Conservation (phyloP, 2,113 vertebrate genomes). For the Plotosus lineatus region DNA sequence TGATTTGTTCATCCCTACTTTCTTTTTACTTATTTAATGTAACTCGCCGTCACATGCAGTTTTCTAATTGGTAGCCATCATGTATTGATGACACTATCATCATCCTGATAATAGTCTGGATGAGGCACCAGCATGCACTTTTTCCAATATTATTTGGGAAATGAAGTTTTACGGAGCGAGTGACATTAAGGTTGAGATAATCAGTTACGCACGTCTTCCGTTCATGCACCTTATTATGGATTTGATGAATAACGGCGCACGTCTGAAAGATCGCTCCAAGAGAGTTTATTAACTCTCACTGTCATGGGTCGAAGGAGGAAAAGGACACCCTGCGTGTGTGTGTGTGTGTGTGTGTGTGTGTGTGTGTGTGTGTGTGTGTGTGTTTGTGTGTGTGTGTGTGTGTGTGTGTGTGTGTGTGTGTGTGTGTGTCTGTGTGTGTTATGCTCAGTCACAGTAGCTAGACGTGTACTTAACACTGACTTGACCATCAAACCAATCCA, state of each 20-base stretch:
- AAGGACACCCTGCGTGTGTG: slow-evolving; percentile 30
- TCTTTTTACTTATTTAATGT: too few relatives aligned
- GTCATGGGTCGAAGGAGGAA: slow-evolving; percentile 37
- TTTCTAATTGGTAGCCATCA: not conserved
- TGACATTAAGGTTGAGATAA: slow-evolving; percentile 42
- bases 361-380: too few relatives aligned
- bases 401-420: slow-evolving; percentile 14
- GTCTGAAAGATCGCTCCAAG: slow-evolving; percentile 43
- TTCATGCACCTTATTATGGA: slow-evolving; percentile 38
- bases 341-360: slow-evolving; percentile 22
- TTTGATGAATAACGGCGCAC: slow-evolving; percentile 46
- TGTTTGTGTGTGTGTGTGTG: too few relatives aligned
- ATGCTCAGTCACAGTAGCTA: not conserved
- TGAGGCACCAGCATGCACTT: not conserved
- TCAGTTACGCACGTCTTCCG: slow-evolving; percentile 40
- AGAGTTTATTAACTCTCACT: slow-evolving; percentile 51
- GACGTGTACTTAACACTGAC: not conserved
- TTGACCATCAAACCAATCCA: not conserved
- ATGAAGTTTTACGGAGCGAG: slow-evolving; percentile 32
- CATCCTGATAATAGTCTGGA: not conserved
- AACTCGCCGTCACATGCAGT: too few relatives aligned
- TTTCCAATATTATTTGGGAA: not conserved
- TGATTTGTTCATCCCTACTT: too few relatives aligned
- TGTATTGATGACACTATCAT: not conserved
- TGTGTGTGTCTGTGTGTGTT: not conserved